Evolutionary conservation across 2,888 invertebrate species (phyloP).

Genomic region (Drosophila gaucha): DNA sequence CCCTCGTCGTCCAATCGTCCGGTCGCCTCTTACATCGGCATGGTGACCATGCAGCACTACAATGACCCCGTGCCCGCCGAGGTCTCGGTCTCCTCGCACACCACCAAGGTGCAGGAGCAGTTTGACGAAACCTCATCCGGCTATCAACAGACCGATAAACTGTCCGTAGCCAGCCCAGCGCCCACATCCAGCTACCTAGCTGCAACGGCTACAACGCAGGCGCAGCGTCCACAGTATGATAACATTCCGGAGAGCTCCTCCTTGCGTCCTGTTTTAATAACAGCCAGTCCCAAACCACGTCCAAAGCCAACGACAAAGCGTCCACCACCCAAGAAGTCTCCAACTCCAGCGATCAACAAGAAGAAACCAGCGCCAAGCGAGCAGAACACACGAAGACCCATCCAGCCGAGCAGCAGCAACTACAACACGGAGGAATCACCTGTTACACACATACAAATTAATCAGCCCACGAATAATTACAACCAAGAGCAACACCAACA

Average conservation of each 20-base stretch:
- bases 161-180: constrained; percentile 32
- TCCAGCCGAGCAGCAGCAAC: constrained; percentile 21
- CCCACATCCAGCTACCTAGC: constrained; percentile 47
- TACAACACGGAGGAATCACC: constrained; percentile 49
- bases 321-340: constrained; percentile 63
- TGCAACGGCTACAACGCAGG: constrained; percentile 52
- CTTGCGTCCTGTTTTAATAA: constrained; percentile 84
- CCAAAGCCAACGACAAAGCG: constrained; percentile 76
- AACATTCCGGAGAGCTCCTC: constrained; percentile 40
- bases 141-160: constrained; percentile 51
- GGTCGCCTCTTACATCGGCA: constrained; percentile 71
- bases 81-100: constrained; percentile 80
- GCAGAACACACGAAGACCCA: constrained; percentile 47
- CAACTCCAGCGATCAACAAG: constrained; percentile 32
- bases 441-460: constrained; percentile 61
- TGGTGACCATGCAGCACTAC: constrained; percentile 80
- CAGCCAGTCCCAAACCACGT: constrained; percentile 82
- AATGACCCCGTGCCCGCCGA: constrained; percentile 71
- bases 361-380: constrained; percentile 48
- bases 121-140: constrained; percentile 49
- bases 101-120: constrained; percentile 78
- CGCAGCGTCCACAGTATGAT: constrained; percentile 57
- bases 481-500: constrained; percentile 26
- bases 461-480: constrained; percentile 51
- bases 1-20: constrained; percentile 65